These are phyloP conservation scores for Orchesella flavescens DNA, from an alignment of 2,888 invertebrate genomes.

Conservation along the genomic window DNA sequence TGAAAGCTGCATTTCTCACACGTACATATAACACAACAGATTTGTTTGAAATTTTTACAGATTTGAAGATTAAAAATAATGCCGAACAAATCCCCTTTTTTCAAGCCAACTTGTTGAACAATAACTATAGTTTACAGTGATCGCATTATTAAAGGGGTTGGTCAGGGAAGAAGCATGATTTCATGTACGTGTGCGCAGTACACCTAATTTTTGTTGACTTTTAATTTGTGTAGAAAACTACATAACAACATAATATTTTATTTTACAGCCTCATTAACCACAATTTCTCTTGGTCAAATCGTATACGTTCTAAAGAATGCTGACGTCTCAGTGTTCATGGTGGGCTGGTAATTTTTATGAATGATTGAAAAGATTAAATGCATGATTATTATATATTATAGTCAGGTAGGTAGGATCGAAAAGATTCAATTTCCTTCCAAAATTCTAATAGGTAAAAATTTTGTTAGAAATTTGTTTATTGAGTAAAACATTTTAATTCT, in stretches of 20 bases:
- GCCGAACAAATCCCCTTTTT: neutral
- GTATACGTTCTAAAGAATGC: neutral
- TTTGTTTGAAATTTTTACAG: neutral
- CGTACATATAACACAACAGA: neutral
- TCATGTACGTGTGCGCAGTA: neutral
- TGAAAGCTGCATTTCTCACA: conserved; percentile 48
- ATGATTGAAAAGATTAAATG: neutral
- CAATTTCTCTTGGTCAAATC: conserved; percentile 27
- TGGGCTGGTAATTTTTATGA: neutral
- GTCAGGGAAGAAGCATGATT: no score
- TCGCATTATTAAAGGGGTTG: no score
- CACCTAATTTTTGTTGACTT: neutral
- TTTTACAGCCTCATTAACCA: conserved; percentile 12
- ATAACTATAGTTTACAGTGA: no score
- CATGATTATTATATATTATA: neutral
- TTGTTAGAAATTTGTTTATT: no score
- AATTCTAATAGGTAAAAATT: neutral
- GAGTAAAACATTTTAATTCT: no score
- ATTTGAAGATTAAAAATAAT: neutral
- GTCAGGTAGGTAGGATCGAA: no score
- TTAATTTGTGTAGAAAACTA: conserved; percentile 20
- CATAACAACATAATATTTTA: neutral
- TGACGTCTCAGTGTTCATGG: neutral
- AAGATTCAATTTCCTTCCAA: neutral
- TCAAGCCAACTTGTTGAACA: neutral